Conservation (phyloP, 2,113 vertebrate genomes). For the Siphamia tubifer region DNA sequence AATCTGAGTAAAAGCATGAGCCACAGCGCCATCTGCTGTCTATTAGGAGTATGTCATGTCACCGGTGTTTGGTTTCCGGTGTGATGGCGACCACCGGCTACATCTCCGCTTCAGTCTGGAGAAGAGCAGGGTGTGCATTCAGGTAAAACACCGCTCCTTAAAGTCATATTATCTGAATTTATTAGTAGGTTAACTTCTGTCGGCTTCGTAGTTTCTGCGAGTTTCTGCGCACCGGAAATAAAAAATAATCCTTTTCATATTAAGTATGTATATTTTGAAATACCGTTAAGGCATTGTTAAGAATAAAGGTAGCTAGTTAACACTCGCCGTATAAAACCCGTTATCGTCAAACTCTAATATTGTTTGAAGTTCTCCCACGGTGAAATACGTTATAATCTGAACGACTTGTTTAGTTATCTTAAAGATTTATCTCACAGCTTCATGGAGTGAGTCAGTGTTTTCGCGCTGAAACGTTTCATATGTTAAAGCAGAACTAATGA, state of each 20-base stretch:
- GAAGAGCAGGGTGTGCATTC: slow-evolving; percentile 1
- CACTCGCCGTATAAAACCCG: no score
- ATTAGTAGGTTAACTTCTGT: fast-evolving
- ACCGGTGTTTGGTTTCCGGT: slow-evolving; percentile 79
- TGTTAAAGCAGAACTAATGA: no score
- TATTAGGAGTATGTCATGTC: no score
- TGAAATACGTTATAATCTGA: no score
- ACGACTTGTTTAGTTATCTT: no score
- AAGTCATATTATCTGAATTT: not conserved
- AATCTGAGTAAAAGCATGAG: no score
- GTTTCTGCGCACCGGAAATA: not conserved
- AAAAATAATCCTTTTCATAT: not conserved
- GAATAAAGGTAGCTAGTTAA: no score
- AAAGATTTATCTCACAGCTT: no score
- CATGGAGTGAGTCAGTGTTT: no score
- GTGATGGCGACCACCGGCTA: slow-evolving; percentile 79
- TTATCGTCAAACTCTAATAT: no score
- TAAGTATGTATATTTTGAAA: not conserved
- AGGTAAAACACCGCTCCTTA: slow-evolving; percentile 34
- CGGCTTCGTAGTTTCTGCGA: not conserved
- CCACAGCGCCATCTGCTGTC: slow-evolving; percentile 52
- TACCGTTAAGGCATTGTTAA: not conserved
- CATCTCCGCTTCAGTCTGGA: slow-evolving; percentile 37
- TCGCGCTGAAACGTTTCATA: no score
- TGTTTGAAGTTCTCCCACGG: no score